phyloP scores from a whole-genome alignment of 2,113 vertebrate species.

The Nannospalax galili region DNA sequence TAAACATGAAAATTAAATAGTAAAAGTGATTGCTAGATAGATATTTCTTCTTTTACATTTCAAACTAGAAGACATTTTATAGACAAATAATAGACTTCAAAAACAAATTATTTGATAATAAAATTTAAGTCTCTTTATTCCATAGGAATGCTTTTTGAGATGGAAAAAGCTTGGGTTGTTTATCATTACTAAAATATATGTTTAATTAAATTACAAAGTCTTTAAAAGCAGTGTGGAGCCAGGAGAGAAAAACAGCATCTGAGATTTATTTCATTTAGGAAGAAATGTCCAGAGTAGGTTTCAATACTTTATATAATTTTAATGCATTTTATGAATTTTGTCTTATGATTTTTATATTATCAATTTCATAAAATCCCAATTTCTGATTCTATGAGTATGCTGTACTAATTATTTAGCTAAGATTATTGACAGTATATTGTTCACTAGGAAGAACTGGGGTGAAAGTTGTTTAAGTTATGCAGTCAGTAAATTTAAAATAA shows the following conservation, averaged over 20 bases:
- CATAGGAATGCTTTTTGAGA: background rate
- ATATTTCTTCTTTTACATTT: slow-evolving; percentile 43
- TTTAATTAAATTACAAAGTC: slow-evolving; percentile 63
- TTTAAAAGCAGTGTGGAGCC: slow-evolving; percentile 26
- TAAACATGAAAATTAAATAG: slow-evolving; percentile 51
- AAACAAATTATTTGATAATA: slow-evolving; percentile 68
- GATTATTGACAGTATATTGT: background rate
- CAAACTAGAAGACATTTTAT: slow-evolving; percentile 59
- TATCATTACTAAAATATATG: slow-evolving; percentile 50
- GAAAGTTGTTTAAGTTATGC: background rate
- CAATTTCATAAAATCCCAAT: background rate
- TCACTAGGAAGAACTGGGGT: background rate
- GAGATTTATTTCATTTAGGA: slow-evolving; percentile 52
- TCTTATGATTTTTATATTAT: background rate
- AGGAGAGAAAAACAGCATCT: slow-evolving; percentile 14
- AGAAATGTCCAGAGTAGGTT: background rate
- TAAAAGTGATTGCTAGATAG: slow-evolving; percentile 35
- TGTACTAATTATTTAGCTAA: slow-evolving; percentile 32
- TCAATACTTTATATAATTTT: slow-evolving; percentile 3
- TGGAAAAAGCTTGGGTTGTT: slow-evolving; percentile 16
- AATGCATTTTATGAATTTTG: background rate
- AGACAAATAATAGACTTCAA: slow-evolving; percentile 24
- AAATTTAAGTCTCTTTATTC: slow-evolving; percentile 57
- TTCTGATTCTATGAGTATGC: background rate
- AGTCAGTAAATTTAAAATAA: slow-evolving; percentile 28